phyloP scores from a whole-genome alignment of 2,888 invertebrate species.

The Apodemia zela region DNA sequence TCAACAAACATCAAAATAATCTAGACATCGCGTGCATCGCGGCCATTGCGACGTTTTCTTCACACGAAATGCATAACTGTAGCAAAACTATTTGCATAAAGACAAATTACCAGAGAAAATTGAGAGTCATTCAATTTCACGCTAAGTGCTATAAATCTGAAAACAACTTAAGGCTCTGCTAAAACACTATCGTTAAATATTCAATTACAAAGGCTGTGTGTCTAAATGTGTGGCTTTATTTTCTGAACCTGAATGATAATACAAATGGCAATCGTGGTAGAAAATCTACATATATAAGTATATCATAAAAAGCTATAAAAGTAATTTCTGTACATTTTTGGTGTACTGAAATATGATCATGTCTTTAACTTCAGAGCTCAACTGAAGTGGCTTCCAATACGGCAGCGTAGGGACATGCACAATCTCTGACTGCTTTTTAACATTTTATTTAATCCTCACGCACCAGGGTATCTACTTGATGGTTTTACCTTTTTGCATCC shows the following conservation, averaged over 20 bases:
- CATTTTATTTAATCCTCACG: no score
- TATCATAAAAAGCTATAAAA: no score
- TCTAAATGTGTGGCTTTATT: neutral
- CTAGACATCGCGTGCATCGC: constrained; percentile 51
- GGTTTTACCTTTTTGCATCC: no score
- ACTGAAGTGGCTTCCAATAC: no score
- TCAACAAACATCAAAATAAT: constrained; percentile 29
- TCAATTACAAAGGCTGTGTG: neutral
- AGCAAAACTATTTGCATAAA: constrained; percentile 37
- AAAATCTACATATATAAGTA: no score
- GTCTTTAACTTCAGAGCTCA: no score
- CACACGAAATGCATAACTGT: constrained; percentile 54
- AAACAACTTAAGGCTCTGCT: neutral
- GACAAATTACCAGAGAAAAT: constrained; percentile 28
- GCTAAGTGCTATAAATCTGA: neutral
- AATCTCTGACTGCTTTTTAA: no score
- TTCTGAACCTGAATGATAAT: constrained; percentile 14
- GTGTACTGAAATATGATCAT: no score
- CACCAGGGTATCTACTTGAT: no score
- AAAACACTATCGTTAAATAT: neutral
- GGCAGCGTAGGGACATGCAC: no score
- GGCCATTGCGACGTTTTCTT: constrained; percentile 44
- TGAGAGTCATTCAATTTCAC: constrained; percentile 31
- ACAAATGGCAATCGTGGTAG: no score
- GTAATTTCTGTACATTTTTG: no score